Evolutionary conservation across 2,888 invertebrate species (phyloP).

Genomic region (Alentia gelatinosa): DNA sequence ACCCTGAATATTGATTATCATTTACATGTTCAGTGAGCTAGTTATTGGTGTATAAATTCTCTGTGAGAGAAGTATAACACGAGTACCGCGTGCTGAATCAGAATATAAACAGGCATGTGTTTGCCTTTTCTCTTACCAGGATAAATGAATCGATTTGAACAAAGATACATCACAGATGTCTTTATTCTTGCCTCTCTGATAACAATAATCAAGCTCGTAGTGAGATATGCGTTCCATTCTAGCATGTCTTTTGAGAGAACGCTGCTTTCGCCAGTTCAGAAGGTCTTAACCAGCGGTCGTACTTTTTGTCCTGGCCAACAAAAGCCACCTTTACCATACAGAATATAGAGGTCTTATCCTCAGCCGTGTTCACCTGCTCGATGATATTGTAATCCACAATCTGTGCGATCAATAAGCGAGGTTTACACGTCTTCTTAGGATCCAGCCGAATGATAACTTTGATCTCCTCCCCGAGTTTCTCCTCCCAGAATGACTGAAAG

Average conservation of each 20-base stretch:
- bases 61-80: too few relatives aligned
- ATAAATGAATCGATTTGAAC: too few relatives aligned
- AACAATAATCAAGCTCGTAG: too few relatives aligned
- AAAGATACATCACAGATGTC: too few relatives aligned
- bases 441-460: background rate
- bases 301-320: slow-evolving; percentile 17
- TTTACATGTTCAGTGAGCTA: too few relatives aligned
- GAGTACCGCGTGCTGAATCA: too few relatives aligned
- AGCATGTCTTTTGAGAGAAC: slow-evolving; percentile 6
- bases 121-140: too few relatives aligned
- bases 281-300: slow-evolving; percentile 25
- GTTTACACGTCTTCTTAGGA: background rate
- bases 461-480: background rate
- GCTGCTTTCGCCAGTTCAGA: slow-evolving; percentile 37
- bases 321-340: slow-evolving; percentile 37
- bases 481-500: background rate
- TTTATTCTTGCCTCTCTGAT: too few relatives aligned
- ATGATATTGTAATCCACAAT: background rate
- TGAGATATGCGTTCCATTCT: too few relatives aligned
- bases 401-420: background rate
- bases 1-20: too few relatives aligned
- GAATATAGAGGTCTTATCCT: background rate
- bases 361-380: background rate
- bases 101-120: too few relatives aligned
- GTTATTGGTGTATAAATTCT: too few relatives aligned